Evolutionary conservation across 2,797 vertebrate species (phyloP).

Genomic region (Cyprinella venusta): DNA sequence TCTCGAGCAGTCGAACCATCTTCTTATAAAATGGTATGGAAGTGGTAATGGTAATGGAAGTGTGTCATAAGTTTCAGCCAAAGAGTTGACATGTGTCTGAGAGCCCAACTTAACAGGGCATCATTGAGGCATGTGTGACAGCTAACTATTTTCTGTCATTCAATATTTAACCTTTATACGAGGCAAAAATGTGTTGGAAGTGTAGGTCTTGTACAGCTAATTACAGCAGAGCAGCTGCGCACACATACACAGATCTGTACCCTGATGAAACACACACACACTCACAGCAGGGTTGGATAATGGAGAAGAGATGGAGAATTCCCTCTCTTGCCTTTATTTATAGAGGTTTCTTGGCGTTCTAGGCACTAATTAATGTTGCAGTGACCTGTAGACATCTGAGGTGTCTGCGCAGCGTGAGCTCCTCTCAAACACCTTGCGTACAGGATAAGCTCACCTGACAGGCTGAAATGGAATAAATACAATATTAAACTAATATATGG

Average conservation of each 20-base stretch:
- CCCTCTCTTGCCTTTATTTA: constrained; percentile 36
- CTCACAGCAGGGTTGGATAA: constrained; percentile 21
- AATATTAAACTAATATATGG: background rate
- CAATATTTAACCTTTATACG: constrained; percentile 8
- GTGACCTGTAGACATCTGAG: constrained; percentile 63
- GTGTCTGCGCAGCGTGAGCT: constrained; percentile 48
- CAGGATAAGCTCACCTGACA: background rate
- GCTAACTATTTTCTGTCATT: background rate
- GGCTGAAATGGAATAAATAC: background rate
- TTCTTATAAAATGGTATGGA: too few relatives aligned
- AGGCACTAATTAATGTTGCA: constrained; percentile 76
- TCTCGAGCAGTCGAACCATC: too few relatives aligned
- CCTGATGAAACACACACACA: constrained; percentile 5
- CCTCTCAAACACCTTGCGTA: background rate
- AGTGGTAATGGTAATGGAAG: too few relatives aligned
- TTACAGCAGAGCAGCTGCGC: constrained; percentile 26
- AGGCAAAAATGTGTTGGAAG: constrained; percentile 35
- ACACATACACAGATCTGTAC: constrained; percentile 15
- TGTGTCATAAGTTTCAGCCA: constrained; percentile 9
- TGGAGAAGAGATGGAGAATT: constrained; percentile 56
- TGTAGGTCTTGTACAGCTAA: constrained; percentile 41
- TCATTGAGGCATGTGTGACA: background rate
- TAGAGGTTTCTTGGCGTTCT: constrained; percentile 15
- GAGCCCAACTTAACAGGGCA: background rate
- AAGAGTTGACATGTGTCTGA: background rate